Evolutionary conservation across 2,113 vertebrate species (phyloP), one percentile per base, ranked within the genome.

Genomic region (Calypte anna): DNA sequence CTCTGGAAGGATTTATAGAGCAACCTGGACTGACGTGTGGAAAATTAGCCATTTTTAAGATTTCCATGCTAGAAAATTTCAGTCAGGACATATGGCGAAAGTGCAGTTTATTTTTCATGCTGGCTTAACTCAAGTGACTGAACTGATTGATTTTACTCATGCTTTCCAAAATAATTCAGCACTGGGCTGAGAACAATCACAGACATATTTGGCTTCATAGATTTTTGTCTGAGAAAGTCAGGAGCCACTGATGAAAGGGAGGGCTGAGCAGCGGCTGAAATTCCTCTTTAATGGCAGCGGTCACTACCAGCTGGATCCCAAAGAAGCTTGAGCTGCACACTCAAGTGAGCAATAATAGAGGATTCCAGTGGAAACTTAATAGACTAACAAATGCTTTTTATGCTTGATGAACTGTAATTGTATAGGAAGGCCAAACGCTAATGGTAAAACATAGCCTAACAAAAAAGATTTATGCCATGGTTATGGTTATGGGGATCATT

Each of bases 351-450:
- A 94, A 69, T 92, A 94, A 90, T 88, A n/a, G 80, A 94, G 86
- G 86, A 95, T 97, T 96, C 81, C 62, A 89, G 51, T 82, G 89
- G 61, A 94, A 97, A 97, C 94, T 96, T 94, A 96, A 95, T 91
- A 95, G 87, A 84, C 86, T 95, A 96, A 64, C 90, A 96, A 94
- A 73, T 69, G 84, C 74, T 93, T 96, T 93, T 91, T 94, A 70
- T 88, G 53, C 93, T 67, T 89, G 81, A 96, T 95, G 90, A 95
- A 95, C 93, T 96, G 69, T 85, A 96, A 95, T 96, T 96, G 93
- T 90, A 92, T 46, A 77, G 82, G 96, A 97, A 96, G 88, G 57
- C 55, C 82, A 96, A 96, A 84, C 62, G 38, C 21, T 90, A 76
- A 83, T 86, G 53, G 58, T 80, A 92, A 91, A 96, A 93, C 64